A percentile compares a stretch with the other conserved stretches of the same genome.
Conservation (phyloP, 2,113 vertebrate genomes). For the Crotalus tigris region DNA sequence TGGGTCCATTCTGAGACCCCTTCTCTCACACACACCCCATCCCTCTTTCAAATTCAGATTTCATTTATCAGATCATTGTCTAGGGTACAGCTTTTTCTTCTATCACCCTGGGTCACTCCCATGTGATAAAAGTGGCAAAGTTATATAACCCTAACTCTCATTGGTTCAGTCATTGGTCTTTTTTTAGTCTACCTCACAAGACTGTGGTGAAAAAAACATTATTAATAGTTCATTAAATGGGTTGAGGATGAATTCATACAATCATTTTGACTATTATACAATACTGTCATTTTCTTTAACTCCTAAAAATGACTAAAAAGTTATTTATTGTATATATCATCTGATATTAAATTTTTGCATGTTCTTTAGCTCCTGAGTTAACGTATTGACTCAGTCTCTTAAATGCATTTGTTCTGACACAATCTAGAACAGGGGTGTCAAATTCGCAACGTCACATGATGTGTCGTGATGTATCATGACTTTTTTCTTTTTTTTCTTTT, state of each 20-base stretch:
- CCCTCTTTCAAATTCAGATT: too few relatives aligned
- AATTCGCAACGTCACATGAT: too few relatives aligned
- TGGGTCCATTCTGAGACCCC: too few relatives aligned
- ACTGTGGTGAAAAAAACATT: neutral
- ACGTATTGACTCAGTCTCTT: neutral
- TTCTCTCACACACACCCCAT: too few relatives aligned
- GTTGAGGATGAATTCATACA: neutral
- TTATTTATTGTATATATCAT: neutral
- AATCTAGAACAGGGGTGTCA: neutral
- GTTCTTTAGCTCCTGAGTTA: neutral
- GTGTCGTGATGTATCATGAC: too few relatives aligned
- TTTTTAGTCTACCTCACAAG: neutral
- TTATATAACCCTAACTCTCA: neutral
- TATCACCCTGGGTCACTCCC: too few relatives aligned
- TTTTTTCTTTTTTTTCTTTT: too few relatives aligned
- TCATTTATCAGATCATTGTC: too few relatives aligned
- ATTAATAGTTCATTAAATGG: neutral
- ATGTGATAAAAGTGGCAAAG: neutral
- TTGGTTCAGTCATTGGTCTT: neutral
- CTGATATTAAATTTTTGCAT: neutral
- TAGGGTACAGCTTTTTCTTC: too few relatives aligned
- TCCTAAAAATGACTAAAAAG: neutral
- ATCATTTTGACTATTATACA: neutral
- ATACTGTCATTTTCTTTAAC: neutral
- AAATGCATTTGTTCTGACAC: neutral